phyloP scores from a whole-genome alignment of 30 jellyfish, hydroid and myxozoan genomes.

The Hydractinia symbiolongicarpus region DNA sequence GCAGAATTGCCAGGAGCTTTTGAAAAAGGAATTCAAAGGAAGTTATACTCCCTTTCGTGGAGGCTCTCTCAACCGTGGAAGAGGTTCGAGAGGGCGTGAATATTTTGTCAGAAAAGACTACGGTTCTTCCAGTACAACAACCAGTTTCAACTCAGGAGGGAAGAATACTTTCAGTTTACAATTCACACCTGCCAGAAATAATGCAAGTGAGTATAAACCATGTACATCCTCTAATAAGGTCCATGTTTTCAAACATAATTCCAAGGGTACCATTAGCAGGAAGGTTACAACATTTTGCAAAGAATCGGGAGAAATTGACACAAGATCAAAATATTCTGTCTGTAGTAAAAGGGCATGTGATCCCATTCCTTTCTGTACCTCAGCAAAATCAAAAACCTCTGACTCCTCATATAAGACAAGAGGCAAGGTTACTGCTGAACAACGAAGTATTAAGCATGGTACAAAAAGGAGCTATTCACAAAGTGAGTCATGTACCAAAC shows the following conservation, averaged over 20 bases:
- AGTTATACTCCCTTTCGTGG: background rate
- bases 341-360: constrained; percentile 10
- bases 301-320: constrained; percentile 14
- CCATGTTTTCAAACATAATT: background rate
- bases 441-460: background rate
- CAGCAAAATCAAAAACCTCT: background rate
- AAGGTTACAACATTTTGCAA: background rate
- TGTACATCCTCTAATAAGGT: constrained; percentile 2
- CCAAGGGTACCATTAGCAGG: constrained; percentile 18
- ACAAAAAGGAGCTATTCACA: constrained; percentile 7
- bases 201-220: background rate
- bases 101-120: background rate
- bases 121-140: background rate
- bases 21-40: constrained; percentile 1
- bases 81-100: constrained; percentile 14
- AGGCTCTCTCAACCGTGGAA: constrained; percentile 5
- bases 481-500: background rate
- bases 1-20: constrained; percentile 5
- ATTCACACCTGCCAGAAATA: constrained; percentile 2
- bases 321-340: constrained; percentile 14
- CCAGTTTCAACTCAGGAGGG: background rate
- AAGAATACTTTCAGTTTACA: background rate
- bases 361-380: constrained; percentile 14
- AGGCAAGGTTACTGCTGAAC: constrained; percentile 2
- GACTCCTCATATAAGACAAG: background rate